Evolutionary conservation across 2,797 vertebrate species (phyloP).

Genomic region (Molossus alvarezi): DNA sequence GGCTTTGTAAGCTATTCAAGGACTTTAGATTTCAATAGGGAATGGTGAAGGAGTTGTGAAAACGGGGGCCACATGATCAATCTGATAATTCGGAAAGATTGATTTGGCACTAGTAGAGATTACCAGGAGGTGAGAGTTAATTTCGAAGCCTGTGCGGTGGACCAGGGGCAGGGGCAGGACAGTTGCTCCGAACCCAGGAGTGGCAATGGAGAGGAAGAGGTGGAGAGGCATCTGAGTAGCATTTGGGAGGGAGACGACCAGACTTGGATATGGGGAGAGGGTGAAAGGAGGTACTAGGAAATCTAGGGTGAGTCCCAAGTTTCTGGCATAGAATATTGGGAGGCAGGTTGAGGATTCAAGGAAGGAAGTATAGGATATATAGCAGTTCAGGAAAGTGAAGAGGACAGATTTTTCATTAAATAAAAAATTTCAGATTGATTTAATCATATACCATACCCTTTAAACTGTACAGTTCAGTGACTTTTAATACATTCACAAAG

Average conservation of each 20-base stretch:
- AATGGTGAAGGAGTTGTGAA: neutral
- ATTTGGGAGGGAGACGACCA: neutral
- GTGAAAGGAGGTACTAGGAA: neutral
- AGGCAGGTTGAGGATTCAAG: neutral
- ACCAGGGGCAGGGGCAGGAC: neutral
- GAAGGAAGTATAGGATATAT: neutral
- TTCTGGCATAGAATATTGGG: neutral
- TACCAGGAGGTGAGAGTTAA: neutral
- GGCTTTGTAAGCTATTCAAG: neutral
- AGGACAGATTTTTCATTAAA: neutral
- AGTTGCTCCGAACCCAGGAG: neutral
- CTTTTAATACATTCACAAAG: neutral
- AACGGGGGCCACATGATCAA: neutral
- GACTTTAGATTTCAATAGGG: neutral
- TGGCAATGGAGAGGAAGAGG: neutral
- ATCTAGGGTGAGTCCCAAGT: neutral
- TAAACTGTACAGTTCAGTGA: neutral
- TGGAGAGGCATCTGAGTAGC: neutral
- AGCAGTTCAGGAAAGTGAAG: neutral
- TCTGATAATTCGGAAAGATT: neutral
- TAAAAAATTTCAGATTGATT: neutral
- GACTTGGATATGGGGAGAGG: neutral
- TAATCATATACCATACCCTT: neutral
- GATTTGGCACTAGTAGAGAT: neutral
- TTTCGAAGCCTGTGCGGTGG: neutral